Percentiles rank a stretch among this genome's conserved stretches.
These are phyloP conservation scores for Iphiclides podalirius DNA, from an alignment of 2,888 invertebrate genomes.

Conservation along the genomic window DNA sequence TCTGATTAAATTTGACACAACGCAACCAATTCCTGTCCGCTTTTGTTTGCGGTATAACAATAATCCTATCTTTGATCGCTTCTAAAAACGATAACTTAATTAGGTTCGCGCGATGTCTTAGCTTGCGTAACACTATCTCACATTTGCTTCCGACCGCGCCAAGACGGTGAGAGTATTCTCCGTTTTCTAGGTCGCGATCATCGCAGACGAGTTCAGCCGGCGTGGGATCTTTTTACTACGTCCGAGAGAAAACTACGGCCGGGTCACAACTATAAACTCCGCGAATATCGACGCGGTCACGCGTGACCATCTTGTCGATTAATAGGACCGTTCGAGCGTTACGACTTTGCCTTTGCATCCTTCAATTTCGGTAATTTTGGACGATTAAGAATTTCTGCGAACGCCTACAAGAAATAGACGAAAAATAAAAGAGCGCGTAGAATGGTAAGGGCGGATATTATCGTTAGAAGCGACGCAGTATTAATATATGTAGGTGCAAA, in stretches of 20 bases:
- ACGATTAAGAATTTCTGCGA: too few relatives aligned
- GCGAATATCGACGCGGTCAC: conserved; percentile 13
- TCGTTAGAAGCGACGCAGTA: too few relatives aligned
- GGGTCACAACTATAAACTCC: conserved; percentile 15
- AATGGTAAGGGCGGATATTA: too few relatives aligned
- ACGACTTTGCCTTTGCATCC: conserved; percentile 2
- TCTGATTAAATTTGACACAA: too few relatives aligned
- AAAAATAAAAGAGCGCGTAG: too few relatives aligned
- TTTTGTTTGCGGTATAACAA: too few relatives aligned
- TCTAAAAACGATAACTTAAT: too few relatives aligned
- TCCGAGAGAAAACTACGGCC: conserved; percentile 52
- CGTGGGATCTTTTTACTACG: conserved; percentile 43
- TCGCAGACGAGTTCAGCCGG: conserved; percentile 36
- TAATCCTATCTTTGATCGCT: too few relatives aligned
- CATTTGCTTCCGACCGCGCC: conserved; percentile 37
- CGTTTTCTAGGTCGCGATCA: conserved; percentile 64
- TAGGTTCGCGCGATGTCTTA: too few relatives aligned
- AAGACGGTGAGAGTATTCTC: conserved; percentile 67
- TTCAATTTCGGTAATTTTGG: background rate
- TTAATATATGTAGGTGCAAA: too few relatives aligned
- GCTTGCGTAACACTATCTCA: conserved; percentile 37
- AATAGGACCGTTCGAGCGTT: conserved; percentile 1
- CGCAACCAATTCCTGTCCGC: too few relatives aligned
- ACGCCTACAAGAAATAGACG: too few relatives aligned
- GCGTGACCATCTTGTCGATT: conserved; percentile 1